Evolutionary conservation across 1,140 invertebrate genomes (phyloP).

Genomic region (Fopius arisanus): DNA sequence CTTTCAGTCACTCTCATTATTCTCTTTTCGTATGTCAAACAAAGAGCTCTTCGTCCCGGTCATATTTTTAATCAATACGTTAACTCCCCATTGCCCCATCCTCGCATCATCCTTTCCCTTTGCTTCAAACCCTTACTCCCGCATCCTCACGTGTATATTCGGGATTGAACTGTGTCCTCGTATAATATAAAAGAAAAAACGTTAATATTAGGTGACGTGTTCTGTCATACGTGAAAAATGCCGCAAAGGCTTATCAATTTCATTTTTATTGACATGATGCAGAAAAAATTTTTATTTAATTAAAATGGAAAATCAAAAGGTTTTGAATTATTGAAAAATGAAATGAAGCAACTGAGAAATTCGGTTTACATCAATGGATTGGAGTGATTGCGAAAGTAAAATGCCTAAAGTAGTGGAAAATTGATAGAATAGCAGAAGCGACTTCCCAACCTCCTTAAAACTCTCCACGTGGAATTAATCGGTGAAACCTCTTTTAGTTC

Average conservation of each 20-base stretch:
- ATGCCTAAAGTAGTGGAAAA: conserved; percentile 5
- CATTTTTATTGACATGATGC: background rate
- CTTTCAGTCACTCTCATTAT: conserved; percentile 18
- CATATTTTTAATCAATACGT: conserved; percentile 63
- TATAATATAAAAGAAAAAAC: conserved; percentile 47
- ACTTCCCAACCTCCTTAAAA: background rate
- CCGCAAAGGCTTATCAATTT: background rate
- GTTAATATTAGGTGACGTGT: conserved; percentile 61
- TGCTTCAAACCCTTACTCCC: background rate
- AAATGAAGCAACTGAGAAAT: background rate
- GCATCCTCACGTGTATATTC: conserved; percentile 38
- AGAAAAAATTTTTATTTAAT: background rate
- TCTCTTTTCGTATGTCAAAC: conserved; percentile 42
- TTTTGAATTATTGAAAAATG: background rate
- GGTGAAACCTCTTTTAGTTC: background rate
- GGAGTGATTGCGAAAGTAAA: background rate
- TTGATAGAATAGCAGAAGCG: background rate
- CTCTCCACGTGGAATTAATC: conserved; percentile 8
- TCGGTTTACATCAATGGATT: background rate
- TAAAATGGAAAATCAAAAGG: background rate
- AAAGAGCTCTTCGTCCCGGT: conserved; percentile 55
- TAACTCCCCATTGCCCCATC: background rate
- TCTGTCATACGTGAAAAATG: conserved; percentile 62
- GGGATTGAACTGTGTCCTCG: background rate
- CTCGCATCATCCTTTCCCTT: background rate